These are phyloP conservation scores for Oncorhynchus clarkii DNA, from an alignment of 2,113 vertebrate genomes.

Conservation along the genomic window DNA sequence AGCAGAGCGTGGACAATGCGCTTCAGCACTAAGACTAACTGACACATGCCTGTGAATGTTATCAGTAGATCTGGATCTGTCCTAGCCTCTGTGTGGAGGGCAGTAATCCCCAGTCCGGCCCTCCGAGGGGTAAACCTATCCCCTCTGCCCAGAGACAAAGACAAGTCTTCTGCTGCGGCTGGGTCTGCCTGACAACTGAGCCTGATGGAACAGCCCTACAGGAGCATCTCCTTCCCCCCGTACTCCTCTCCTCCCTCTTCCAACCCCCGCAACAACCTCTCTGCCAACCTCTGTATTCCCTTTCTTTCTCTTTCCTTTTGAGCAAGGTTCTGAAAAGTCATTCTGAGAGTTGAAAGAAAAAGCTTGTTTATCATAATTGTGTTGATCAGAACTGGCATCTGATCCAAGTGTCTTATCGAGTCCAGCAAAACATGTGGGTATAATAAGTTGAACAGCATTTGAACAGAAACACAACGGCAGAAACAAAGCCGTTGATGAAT, in stretches of 20 bases:
- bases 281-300: constrained; percentile 22
- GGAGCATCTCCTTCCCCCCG: constrained; percentile 7
- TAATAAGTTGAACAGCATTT: constrained; percentile 7
- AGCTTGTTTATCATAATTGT: constrained; percentile 28
- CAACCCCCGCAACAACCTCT: constrained; percentile 32
- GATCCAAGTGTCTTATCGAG: background rate
- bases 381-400: constrained; percentile 1
- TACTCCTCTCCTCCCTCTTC: constrained; percentile 19
- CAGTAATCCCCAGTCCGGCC: constrained; percentile 49
- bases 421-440: background rate
- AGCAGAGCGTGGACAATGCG: constrained; percentile 51
- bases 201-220: constrained; percentile 67
- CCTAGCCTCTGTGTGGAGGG: constrained; percentile 4
- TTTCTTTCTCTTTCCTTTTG: constrained; percentile 45
- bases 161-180: background rate
- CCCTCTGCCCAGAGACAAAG: constrained; percentile 17
- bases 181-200: constrained; percentile 45
- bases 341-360: background rate
- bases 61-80: constrained; percentile 62
- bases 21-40: constrained; percentile 52
- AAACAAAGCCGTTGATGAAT: constrained; percentile 1
- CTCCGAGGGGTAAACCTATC: constrained; percentile 58
- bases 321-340: background rate
- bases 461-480: constrained; percentile 21
- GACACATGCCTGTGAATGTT: constrained; percentile 57